These are phyloP conservation scores for Hirtodrosophila trivittata DNA, from an alignment of 2,888 invertebrate species.

Conservation along the genomic window DNA sequence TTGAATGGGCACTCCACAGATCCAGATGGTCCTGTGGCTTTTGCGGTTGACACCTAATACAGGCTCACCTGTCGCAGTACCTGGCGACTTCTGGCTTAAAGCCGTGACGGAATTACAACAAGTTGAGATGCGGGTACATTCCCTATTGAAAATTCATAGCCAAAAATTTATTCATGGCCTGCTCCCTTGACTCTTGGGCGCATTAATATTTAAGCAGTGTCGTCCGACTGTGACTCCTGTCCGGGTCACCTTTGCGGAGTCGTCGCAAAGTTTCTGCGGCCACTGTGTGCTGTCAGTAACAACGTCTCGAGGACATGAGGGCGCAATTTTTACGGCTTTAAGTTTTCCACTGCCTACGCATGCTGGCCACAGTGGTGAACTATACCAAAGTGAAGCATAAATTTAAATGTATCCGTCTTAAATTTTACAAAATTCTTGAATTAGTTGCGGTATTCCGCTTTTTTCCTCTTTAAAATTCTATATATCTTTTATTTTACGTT, in stretches of 20 bases:
- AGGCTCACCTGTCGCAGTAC: conserved; percentile 27
- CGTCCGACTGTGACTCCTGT: conserved; percentile 52
- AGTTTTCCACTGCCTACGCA: conserved; percentile 51
- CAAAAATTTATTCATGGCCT: conserved; percentile 81
- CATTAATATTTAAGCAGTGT: conserved; percentile 76
- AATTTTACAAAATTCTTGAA: no score
- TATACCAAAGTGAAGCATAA: not conserved
- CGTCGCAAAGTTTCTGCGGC: conserved; percentile 62
- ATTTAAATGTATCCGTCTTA: no score
- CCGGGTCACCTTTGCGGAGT: conserved; percentile 61
- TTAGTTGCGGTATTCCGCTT: no score
- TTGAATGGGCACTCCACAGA: conserved; percentile 30
- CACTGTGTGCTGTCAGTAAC: conserved; percentile 60
- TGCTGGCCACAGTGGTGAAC: conserved; percentile 11
- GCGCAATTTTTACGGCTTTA: conserved; percentile 65
- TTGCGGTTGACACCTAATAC: conserved; percentile 64
- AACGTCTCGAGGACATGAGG: conserved; percentile 69
- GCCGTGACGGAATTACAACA: conserved; percentile 48
- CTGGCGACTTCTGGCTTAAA: conserved; percentile 43
- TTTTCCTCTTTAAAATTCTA: no score
- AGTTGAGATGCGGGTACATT: conserved; percentile 4
- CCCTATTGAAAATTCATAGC: conserved; percentile 82
- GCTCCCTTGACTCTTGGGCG: conserved; percentile 54
- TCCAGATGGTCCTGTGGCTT: conserved; percentile 19
- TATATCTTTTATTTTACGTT: no score